phyloP scores from a whole-genome alignment of 2,888 invertebrate genomes.

The Galeruca laticollis region DNA sequence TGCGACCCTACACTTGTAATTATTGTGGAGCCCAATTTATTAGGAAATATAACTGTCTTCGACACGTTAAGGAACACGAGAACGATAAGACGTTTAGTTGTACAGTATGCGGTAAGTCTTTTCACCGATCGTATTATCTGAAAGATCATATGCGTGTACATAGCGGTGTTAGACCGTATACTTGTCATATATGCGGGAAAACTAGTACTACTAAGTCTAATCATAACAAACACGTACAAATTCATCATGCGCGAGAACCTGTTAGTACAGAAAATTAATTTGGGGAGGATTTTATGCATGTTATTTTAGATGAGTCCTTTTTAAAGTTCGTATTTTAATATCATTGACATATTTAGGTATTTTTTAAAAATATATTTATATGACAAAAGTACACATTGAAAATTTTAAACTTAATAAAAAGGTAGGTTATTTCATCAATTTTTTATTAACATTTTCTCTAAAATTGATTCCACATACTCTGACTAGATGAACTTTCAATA shows the following conservation, averaged over 20 bases:
- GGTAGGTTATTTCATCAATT: not conserved
- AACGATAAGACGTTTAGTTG: conserved; percentile 82
- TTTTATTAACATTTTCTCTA: too few relatives aligned
- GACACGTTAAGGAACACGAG: conserved; percentile 88
- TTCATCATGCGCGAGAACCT: conserved; percentile 89
- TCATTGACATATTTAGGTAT: not conserved
- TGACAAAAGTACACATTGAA: not conserved
- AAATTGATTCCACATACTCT: too few relatives aligned
- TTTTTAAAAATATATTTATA: not conserved
- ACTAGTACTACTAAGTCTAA: conserved; percentile 91
- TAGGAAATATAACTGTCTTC: conserved; percentile 87
- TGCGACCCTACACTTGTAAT: conserved; percentile 89
- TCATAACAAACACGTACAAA: conserved; percentile 90
- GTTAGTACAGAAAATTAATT: conserved; percentile 82
- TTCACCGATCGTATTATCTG: conserved; percentile 88
- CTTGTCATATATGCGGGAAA: conserved; percentile 90
- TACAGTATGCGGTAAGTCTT: conserved; percentile 83
- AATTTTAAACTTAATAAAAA: not conserved
- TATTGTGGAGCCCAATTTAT: conserved; percentile 91
- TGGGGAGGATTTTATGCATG: not conserved
- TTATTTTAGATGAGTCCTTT: conserved; percentile 25
- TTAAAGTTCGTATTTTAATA: conserved; percentile 28
- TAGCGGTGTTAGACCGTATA: conserved; percentile 83
- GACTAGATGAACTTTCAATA: too few relatives aligned
- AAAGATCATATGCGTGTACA: conserved; percentile 90